Percentiles rank a stretch among this genome's conserved stretches.
phyloP scores from a whole-genome alignment of 2,113 vertebrate species.

The Aldabrachelys gigantea region DNA sequence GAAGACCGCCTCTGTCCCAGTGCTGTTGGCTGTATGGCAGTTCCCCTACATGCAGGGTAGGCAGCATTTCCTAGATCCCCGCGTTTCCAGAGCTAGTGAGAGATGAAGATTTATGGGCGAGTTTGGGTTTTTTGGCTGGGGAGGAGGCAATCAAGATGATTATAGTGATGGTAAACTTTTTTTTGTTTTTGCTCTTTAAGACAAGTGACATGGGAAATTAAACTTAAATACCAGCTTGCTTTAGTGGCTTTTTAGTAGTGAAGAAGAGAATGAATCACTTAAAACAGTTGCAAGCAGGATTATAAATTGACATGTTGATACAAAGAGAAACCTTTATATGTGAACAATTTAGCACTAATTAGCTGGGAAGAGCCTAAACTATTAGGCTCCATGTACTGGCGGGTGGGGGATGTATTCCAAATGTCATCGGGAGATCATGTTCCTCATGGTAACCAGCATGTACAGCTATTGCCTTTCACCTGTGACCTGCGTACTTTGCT shows the following conservation, averaged over 20 bases:
- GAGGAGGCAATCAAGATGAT: not conserved
- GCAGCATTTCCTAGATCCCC: not conserved
- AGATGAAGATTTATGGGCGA: not conserved
- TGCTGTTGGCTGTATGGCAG: too few species aligned
- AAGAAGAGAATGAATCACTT: constrained; percentile 49
- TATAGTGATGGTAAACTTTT: not conserved
- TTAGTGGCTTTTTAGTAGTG: constrained; percentile 31
- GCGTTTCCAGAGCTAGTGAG: not conserved
- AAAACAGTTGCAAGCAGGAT: constrained; percentile 46
- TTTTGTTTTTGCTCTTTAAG: constrained; percentile 4
- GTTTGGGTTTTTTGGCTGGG: not conserved
- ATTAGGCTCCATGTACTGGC: not conserved
- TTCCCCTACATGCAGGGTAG: too few species aligned
- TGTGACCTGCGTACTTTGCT: not conserved
- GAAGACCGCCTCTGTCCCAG: not conserved
- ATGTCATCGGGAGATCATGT: not conserved
- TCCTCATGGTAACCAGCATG: not conserved
- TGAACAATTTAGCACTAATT: constrained; percentile 15
- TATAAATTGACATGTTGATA: constrained; percentile 34
- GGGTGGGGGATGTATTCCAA: constrained; percentile 1
- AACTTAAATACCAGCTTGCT: constrained; percentile 65
- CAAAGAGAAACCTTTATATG: not conserved
- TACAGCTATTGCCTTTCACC: not conserved
- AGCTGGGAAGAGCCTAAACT: constrained; percentile 10
- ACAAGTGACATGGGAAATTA: constrained; percentile 51